Evolutionary conservation across 35 echinoderm and acorn worm species (phyloP).

Genomic region (Diadema setosum): DNA sequence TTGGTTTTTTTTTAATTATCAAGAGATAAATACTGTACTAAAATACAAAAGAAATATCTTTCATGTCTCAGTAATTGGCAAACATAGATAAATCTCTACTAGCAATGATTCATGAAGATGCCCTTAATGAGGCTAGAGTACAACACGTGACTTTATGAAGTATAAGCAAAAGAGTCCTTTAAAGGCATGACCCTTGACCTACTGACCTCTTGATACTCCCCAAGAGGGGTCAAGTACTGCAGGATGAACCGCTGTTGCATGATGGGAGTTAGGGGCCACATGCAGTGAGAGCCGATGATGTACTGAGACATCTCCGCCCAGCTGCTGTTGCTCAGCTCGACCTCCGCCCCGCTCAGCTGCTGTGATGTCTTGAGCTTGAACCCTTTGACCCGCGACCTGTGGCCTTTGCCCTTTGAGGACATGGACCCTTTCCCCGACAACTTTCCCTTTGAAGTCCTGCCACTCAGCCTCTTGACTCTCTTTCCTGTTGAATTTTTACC

Average conservation of each 20-base stretch:
- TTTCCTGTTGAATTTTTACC: neutral
- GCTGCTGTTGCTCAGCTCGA: conserved; percentile 91
- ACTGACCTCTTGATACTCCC: conserved; percentile 97
- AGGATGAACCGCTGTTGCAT: conserved; percentile 94
- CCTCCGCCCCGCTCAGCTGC: neutral
- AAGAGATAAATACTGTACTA: too few species aligned
- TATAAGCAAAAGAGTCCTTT: too few species aligned
- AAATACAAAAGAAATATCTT: too few species aligned
- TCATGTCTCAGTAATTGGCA: too few species aligned
- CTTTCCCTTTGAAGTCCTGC: conserved; percentile 13
- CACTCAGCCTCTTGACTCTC: neutral
- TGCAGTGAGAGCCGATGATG: conserved; percentile 84
- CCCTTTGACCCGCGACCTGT: neutral
- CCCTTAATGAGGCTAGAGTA: too few species aligned
- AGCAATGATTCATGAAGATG: too few species aligned
- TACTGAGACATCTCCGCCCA: conserved; percentile 83
- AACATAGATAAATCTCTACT: too few species aligned
- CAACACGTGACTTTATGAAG: too few species aligned
- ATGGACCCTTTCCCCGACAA: neutral
- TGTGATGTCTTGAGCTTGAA: neutral
- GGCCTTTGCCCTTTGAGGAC: conserved; percentile 36
- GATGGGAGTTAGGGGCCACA: conserved; percentile 65
- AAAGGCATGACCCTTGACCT: too few species aligned
- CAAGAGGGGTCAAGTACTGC: conserved; percentile 95
- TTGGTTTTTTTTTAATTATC: too few species aligned